Conservation (phyloP, 2,797 vertebrate genomes). For the Neosilurus hyrtlii region DNA sequence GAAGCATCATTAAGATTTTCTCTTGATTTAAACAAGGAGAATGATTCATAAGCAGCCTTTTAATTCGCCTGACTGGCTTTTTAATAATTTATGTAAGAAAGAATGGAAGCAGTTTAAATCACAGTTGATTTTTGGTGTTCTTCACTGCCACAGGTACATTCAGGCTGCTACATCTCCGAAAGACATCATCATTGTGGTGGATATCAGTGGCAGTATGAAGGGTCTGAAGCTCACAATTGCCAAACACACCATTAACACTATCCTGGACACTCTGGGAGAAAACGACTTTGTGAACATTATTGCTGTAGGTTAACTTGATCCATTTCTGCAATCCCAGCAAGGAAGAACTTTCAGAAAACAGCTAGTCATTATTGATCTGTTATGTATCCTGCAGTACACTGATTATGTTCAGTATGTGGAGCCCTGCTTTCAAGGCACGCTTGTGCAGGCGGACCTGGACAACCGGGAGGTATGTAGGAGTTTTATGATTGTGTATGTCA, state of each 20-base stretch:
- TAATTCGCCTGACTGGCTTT: background rate
- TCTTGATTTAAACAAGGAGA: background rate
- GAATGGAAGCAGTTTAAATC: background rate
- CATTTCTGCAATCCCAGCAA: background rate
- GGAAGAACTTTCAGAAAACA: background rate
- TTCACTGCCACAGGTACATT: slow-evolving; percentile 83
- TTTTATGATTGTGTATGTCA: slow-evolving; percentile 15
- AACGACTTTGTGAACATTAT: slow-evolving; percentile 98
- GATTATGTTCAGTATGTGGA: slow-evolving; percentile 95
- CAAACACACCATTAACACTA: slow-evolving; percentile 93
- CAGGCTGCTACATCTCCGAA: slow-evolving; percentile 96
- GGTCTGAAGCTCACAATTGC: slow-evolving; percentile 92
- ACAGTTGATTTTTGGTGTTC: background rate
- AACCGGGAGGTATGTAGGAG: slow-evolving; percentile 84
- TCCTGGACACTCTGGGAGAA: slow-evolving; percentile 93
- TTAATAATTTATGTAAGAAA: background rate
- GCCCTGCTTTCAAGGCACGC: slow-evolving; percentile 90
- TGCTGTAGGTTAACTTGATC: slow-evolving; percentile 74
- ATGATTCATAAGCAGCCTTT: background rate
- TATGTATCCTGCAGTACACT: slow-evolving; percentile 78
- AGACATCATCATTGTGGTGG: slow-evolving; percentile 92
- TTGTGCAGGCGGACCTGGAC: slow-evolving; percentile 94
- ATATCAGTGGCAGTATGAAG: slow-evolving; percentile 97
- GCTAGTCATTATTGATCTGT: background rate
- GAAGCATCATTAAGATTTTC: background rate